A percentile compares a stretch with the other conserved stretches of the same genome.
These are phyloP conservation scores for Paramisgurnus dabryanus DNA, from an alignment of 2,113 vertebrate species.

Conservation along the genomic window DNA sequence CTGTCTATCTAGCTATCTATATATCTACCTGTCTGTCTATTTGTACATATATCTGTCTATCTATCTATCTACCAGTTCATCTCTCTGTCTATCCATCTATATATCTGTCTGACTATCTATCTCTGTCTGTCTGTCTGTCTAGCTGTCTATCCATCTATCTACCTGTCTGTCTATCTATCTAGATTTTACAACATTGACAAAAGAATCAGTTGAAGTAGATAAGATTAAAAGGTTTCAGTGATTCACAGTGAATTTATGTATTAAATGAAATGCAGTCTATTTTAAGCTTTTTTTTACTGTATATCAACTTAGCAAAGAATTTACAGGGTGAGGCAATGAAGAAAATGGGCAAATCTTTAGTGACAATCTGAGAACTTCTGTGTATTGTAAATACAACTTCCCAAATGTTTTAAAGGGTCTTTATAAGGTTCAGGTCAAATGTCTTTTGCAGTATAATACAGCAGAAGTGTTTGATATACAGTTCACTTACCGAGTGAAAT, in stretches of 20 bases:
- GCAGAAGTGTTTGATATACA: not conserved
- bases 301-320: conserved; percentile 34
- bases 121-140: no score
- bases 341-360: conserved; percentile 38
- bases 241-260: conserved; percentile 24
- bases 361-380: not conserved
- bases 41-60: no score
- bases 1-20: no score
- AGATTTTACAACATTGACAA: no score
- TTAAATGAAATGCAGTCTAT: conserved; percentile 50
- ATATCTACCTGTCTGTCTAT: no score
- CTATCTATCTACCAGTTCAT: no score
- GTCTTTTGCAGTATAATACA: not conserved
- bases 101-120: no score
- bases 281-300: conserved; percentile 50
- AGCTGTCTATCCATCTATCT: no score
- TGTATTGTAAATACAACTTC: no score
- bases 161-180: no score
- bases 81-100: no score
- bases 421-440: not conserved
- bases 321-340: conserved; percentile 32
- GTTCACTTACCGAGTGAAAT: not conserved
- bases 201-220: not conserved
- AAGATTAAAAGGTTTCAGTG: conserved; percentile 34
- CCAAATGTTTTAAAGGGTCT: not conserved